Conservation (phyloP, 2,888 invertebrate species). For the Sturmia bella region DNA sequence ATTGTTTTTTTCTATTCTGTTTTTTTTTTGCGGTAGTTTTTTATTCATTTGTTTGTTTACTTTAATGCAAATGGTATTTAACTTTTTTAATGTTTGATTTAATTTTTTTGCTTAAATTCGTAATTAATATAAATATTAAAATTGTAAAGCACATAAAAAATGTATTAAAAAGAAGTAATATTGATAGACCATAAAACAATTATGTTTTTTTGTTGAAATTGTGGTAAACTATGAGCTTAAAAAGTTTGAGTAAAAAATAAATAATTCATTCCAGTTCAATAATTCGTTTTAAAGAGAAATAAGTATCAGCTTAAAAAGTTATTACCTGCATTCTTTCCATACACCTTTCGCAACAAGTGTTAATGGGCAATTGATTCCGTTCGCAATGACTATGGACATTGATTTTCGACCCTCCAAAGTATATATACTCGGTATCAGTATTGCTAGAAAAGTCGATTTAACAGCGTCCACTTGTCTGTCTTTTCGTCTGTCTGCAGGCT, state of each 20-base stretch:
- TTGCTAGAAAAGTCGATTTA: too few relatives aligned
- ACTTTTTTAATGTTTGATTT: not conserved
- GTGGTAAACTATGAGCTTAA: not conserved
- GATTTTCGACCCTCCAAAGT: too few relatives aligned
- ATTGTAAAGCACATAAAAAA: conserved; percentile 24
- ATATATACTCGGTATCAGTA: too few relatives aligned
- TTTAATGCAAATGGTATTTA: conserved; percentile 34
- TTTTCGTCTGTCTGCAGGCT: too few relatives aligned
- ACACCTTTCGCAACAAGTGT: too few relatives aligned
- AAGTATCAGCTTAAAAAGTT: too few relatives aligned
- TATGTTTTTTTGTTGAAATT: not conserved
- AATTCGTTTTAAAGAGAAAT: not conserved
- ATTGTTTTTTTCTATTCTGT: conserved; percentile 4
- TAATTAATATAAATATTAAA: conserved; percentile 40
- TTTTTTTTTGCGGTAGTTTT: not conserved
- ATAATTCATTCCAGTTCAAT: conserved; percentile 7
- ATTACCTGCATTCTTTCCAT: too few relatives aligned
- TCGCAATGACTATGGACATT: too few relatives aligned
- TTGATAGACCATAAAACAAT: not conserved
- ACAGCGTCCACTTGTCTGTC: too few relatives aligned
- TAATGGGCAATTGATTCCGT: too few relatives aligned
- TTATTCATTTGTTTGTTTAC: conserved; percentile 18
- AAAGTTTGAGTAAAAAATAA: not conserved
- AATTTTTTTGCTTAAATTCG: not conserved
- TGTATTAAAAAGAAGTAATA: not conserved